phyloP scores from a whole-genome alignment of 2,888 invertebrate species.

The Nyleta sp. region DNA sequence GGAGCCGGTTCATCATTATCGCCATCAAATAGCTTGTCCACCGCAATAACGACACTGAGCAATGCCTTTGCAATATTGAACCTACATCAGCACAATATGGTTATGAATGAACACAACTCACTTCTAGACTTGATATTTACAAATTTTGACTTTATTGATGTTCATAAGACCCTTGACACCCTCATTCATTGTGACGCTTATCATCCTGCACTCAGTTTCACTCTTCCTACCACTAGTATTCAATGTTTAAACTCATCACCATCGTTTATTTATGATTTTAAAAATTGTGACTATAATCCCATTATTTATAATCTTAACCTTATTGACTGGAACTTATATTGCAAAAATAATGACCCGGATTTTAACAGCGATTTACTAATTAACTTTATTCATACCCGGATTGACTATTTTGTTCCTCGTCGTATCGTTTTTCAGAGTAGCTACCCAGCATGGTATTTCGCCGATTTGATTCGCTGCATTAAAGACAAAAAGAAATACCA shows the following conservation, averaged over 20 bases:
- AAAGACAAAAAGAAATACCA: neutral
- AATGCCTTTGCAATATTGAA: neutral
- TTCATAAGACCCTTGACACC: neutral
- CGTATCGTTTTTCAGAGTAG: neutral
- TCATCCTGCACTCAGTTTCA: conserved; percentile 5
- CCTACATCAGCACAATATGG: neutral
- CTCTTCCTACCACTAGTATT: neutral
- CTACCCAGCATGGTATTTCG: neutral
- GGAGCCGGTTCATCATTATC: neutral
- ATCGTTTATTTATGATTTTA: neutral
- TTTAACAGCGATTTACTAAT: neutral
- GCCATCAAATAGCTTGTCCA: too few relatives aligned
- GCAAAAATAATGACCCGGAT: neutral
- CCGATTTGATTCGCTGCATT: neutral
- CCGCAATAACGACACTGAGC: neutral
- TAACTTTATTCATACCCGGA: neutral
- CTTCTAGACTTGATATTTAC: neutral
- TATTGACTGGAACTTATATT: neutral
- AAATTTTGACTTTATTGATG: neutral
- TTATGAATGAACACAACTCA: neutral
- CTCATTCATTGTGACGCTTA: neutral
- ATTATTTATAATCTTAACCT: neutral
- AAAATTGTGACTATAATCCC: neutral
- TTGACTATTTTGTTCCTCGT: neutral
- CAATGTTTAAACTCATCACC: neutral